A percentile compares a stretch with the other conserved stretches of the same genome.
Conservation (phyloP, 2,113 vertebrate species). For the Xenus cinereus region DNA sequence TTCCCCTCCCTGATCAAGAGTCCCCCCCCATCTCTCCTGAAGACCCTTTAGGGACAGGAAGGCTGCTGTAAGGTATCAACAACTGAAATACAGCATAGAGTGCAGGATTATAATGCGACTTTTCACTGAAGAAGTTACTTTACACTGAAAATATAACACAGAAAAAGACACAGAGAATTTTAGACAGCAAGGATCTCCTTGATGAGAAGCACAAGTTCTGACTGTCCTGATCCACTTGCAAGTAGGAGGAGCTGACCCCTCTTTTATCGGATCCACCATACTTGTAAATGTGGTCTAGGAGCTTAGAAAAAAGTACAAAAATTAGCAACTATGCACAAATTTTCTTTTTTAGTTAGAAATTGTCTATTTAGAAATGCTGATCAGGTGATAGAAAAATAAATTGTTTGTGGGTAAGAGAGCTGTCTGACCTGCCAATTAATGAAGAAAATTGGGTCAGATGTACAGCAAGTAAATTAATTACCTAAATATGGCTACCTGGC, state of each 20-base stretch:
- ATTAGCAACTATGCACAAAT: not conserved
- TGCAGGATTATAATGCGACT: not conserved
- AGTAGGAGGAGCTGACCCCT: not conserved
- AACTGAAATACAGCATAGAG: not conserved
- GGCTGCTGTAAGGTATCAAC: not conserved
- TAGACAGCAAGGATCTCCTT: not conserved
- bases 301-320: not conserved
- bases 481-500: not conserved
- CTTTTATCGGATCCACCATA: not conserved
- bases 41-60: too few species aligned
- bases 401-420: not conserved
- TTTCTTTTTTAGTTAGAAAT: constrained; percentile 4
- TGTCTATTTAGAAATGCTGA: constrained; percentile 14
- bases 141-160: not conserved
- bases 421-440: constrained; percentile 35
- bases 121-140: not conserved
- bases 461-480: constrained; percentile 45
- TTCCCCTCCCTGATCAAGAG: too few species aligned
- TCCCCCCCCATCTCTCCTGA: too few species aligned
- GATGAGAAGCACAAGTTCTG: not conserved
- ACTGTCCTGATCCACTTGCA: not conserved
- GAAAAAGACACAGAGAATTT: rapidly evolving
- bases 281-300: not conserved
- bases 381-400: not conserved
- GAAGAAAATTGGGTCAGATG: constrained; percentile 24